Conservation (phyloP, 37 sponge, comb jelly and placozoan genomes). For the Lycopodina hypogea region DNA sequence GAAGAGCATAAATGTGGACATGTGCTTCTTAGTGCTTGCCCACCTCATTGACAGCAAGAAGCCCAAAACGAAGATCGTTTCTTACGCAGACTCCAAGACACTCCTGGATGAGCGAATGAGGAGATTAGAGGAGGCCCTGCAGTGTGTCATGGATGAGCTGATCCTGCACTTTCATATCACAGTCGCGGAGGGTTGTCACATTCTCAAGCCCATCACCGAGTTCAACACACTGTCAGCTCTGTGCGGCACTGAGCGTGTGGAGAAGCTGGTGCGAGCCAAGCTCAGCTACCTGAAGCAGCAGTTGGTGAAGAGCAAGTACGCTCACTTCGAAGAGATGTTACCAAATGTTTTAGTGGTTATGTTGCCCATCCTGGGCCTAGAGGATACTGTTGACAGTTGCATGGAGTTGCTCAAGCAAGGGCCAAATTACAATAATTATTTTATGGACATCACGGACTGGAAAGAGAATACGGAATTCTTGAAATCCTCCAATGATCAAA, state of each 20-base stretch:
- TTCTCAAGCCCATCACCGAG: conserved; percentile 13
- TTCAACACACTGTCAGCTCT: conserved; percentile 28
- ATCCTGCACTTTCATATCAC: conserved; percentile 37
- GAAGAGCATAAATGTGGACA: conserved; percentile 60
- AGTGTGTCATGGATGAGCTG: conserved; percentile 23
- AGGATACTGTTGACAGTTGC: conserved; percentile 10
- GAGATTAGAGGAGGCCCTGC: conserved; percentile 23
- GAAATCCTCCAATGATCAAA: background rate
- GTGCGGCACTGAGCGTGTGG: conserved; percentile 20
- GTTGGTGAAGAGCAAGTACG: conserved; percentile 2
- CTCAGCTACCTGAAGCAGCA: conserved; percentile 30
- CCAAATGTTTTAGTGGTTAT: conserved; percentile 17
- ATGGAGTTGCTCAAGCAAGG: background rate
- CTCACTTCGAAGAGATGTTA: conserved; percentile 24
- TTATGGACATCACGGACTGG: conserved; percentile 33
- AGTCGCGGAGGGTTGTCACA: background rate
- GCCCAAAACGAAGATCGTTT: conserved; percentile 9
- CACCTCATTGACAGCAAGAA: conserved; percentile 44
- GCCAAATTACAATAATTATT: conserved; percentile 12
- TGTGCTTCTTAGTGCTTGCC: conserved; percentile 47
- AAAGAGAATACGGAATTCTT: conserved; percentile 26
- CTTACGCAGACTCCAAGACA: conserved; percentile 36
- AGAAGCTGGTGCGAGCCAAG: conserved; percentile 27
- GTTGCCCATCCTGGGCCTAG: conserved; percentile 18
- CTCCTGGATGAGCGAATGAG: conserved; percentile 18